Base-by-base conservation (phyloP, 2,113 vertebrate species). In the Zosterops japonicus region DNA sequence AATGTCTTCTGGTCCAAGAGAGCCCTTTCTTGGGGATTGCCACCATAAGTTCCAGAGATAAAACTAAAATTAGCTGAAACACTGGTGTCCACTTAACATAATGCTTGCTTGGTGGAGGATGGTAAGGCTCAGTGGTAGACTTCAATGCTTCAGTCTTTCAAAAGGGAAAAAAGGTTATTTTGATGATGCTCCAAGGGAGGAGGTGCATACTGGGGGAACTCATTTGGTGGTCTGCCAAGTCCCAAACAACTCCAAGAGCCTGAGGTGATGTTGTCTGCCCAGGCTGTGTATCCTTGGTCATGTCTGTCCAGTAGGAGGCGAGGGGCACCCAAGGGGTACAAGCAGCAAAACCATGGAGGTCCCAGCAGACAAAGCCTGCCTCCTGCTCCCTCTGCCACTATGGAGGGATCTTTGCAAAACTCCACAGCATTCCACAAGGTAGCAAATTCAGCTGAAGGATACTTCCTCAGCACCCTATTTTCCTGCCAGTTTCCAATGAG, bases 401-500 rank as follows among this genome's bases (percentile, higher is more conserved):
- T 6, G 49, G 28, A 88, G 23, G 63, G 28, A 57, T 72, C 44
- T 92, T 81, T 89, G 87, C 56, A 94, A 83, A 94, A 83, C 0
- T 0, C 70, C 85, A 49, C 0, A 8, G 77, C 69, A 90, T 92
- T 92, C 87, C 90, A 90, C 82, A 63, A 90, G 86, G 79, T 92
- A 71, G 79, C 79, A 95, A 95, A 86, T 95, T 70, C 55, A 88
- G 72, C 44, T 60, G 89, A 71, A 78, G 44, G 35, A 83, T 28
- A 14, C 29, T 57, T 53, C 53, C 11, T 39, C 65, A 46, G 8
- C 11, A 25, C 80, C 44, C 28, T 23, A 3, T 67, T 88, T 93
- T 83, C 31, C 75, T 31, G 11, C 29, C 42, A 2, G 3, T 14
- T 49, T 69, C 36, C 63, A 25, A 4, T 11, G 56, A 81, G 33